Evolutionary conservation across 30 jellyfish, hydroid and myxozoan species (phyloP), one percentile per base, ranked within the genome.

Genomic region (Aurelia sp.): DNA sequence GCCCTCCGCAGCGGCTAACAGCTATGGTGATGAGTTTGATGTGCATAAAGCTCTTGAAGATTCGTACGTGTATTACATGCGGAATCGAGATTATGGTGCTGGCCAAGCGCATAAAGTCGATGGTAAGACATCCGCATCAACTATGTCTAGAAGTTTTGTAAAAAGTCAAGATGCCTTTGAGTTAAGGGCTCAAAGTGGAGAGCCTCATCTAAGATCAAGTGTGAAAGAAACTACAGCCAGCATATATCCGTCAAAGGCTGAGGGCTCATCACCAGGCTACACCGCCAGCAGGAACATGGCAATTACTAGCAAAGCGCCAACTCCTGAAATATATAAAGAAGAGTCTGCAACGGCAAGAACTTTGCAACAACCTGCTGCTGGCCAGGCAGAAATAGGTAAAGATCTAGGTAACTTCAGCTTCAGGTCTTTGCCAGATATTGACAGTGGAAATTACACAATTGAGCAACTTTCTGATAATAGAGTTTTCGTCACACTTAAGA

Each of bases 401-500:
- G 17, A 30, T 13, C 10, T 44, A 9, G 67, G 60, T 6, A 62
- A 58, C 12, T 82, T 82, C 58, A 23, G 67, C 41, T 78, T 87
- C 78, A 30, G 73, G 59, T 35, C 84, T 8, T 63, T 87, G 22
- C 72, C 89, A 20, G 63, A 74, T 44, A 74, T 77, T 47, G 96
- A 87, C 33, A 76, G 70, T 18, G 89, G 88, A 19, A 68, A 83
- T 58, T 87, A 87, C 74, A 40, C 79, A 50, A 77, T 87, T 33
- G 35, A 50, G 57, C 74, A 51, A 22, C 62, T 87, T 13, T 37
- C 90, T n/a, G 66, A 21, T 11, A 58, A 70, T 67, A 67, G 68
- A 30, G 50, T 87, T 18, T 71, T 87, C 7, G 89, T 87, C 58
- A 87, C 76, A 13, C 72, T 87, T 16, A 73, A 61, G 71, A 76